Percentiles rank a stretch among this genome's conserved stretches.
These are phyloP conservation scores for Drosophila fulvimacula DNA, from an alignment of 2,888 invertebrate genomes.

Conservation along the genomic window DNA sequence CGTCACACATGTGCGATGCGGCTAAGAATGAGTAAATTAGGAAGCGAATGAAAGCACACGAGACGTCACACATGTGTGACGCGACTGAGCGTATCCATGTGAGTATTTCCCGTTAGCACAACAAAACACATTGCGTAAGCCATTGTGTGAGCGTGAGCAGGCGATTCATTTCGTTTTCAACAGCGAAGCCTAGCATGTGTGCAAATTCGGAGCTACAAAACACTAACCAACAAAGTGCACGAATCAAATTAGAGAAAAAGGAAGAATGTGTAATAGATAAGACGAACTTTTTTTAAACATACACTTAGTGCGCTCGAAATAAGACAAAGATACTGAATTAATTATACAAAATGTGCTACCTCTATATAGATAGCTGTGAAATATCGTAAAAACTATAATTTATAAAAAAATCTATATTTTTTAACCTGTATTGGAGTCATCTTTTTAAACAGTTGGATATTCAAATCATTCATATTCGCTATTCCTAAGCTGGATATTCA, in stretches of 20 bases:
- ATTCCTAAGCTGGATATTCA: too few relatives aligned
- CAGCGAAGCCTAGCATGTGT: constrained; percentile 32
- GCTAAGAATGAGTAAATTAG: neutral
- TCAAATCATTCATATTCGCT: too few relatives aligned
- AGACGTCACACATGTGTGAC: constrained; percentile 9
- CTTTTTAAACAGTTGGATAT: too few relatives aligned
- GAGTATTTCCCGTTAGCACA: neutral
- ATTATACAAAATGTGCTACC: too few relatives aligned
- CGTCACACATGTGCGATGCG: constrained; percentile 6
- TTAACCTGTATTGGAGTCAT: too few relatives aligned
- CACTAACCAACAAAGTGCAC: neutral
- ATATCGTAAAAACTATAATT: too few relatives aligned
- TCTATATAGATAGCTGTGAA: too few relatives aligned
- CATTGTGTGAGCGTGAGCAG: neutral
- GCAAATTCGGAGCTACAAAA: neutral
- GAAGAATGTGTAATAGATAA: neutral
- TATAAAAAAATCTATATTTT: too few relatives aligned
- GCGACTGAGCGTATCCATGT: neutral
- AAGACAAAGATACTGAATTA: neutral
- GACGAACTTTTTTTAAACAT: too few relatives aligned
- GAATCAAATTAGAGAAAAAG: neutral
- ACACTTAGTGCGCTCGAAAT: neutral
- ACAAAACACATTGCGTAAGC: constrained; percentile 2
- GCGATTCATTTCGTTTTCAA: constrained; percentile 42
- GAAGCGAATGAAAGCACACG: neutral